Percentiles rank a stretch among this genome's conserved stretches.
phyloP scores from a whole-genome alignment of 2,113 vertebrate genomes.

The Ranitomeya variabilis region DNA sequence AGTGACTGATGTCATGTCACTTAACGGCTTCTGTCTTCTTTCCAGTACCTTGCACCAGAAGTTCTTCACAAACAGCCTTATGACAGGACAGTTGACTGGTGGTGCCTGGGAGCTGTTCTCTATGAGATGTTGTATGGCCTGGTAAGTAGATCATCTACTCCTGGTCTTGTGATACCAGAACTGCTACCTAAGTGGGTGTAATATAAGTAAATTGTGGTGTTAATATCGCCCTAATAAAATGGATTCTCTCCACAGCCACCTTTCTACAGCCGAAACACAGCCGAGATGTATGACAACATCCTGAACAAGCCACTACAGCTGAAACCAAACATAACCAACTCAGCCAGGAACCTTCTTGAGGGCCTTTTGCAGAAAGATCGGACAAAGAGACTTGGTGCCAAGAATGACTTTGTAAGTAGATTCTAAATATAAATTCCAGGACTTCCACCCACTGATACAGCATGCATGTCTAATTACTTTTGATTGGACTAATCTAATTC shows the following conservation, averaged over 20 bases:
- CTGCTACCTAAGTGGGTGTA: neutral
- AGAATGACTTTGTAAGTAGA: constrained; percentile 93
- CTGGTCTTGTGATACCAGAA: neutral
- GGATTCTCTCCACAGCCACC: constrained; percentile 80
- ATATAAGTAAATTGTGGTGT: no score
- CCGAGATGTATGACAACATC: constrained; percentile 99
- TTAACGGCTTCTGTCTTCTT: neutral
- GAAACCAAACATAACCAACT: constrained; percentile 98
- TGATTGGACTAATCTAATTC: constrained; percentile 64
- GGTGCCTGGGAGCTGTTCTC: constrained; percentile 95
- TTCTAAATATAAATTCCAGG: neutral
- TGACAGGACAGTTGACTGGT: constrained; percentile 97
- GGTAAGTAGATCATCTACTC: constrained; percentile 73
- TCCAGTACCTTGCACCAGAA: constrained; percentile 95
- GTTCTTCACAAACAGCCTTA: constrained; percentile 98
- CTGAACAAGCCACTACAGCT: constrained; percentile 97
- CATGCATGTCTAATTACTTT: constrained; percentile 54
- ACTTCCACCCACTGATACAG: neutral
- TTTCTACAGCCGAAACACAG: constrained; percentile 97
- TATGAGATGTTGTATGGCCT: constrained; percentile 98
- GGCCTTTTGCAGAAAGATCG: constrained; percentile 94
- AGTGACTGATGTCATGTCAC: neutral
- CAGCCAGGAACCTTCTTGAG: constrained; percentile 91
- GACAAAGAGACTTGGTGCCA: constrained; percentile 91
- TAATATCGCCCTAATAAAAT: neutral